Evolutionary conservation across 2,113 vertebrate species (phyloP).

Genomic region (Laterallus jamaicensis): DNA sequence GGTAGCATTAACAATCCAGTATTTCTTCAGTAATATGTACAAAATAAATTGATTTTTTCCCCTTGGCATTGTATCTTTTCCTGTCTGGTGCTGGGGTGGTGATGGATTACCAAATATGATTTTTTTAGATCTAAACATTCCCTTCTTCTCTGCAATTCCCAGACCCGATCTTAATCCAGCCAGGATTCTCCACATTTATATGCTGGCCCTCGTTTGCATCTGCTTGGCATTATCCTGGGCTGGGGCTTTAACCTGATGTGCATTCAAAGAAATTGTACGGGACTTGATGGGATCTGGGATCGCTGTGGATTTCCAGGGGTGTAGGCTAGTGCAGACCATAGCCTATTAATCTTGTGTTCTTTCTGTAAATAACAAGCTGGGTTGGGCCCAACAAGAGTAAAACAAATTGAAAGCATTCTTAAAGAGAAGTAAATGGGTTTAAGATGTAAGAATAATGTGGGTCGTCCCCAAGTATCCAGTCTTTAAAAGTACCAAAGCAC

Average conservation of each 20-base stretch:
- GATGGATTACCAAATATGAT: neutral
- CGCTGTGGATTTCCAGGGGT: slow-evolving; percentile 12
- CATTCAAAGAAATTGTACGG: neutral
- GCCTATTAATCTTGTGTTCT: slow-evolving; percentile 23
- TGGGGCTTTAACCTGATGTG: slow-evolving; percentile 11
- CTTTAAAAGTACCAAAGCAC: slow-evolving; percentile 12
- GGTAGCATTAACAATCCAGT: neutral
- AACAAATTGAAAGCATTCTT: slow-evolving; percentile 54
- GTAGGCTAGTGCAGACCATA: neutral
- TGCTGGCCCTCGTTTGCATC: neutral
- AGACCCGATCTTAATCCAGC: neutral
- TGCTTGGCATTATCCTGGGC: slow-evolving; percentile 40
- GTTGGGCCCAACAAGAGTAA: slow-evolving; percentile 28
- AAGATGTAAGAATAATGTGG: neutral
- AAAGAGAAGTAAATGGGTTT: slow-evolving; percentile 38
- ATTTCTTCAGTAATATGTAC: neutral
- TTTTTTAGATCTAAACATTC: neutral
- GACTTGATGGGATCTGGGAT: slow-evolving; percentile 40
- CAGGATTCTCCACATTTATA: neutral
- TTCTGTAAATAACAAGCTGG: slow-evolving; percentile 49
- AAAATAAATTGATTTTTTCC: neutral
- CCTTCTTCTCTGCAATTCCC: neutral
- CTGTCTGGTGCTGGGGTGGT: neutral
- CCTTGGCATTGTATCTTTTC: neutral
- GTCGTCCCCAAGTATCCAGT: slow-evolving; percentile 1